Conservation (phyloP, 2,888 invertebrate genomes). For the Arenicola marina region DNA sequence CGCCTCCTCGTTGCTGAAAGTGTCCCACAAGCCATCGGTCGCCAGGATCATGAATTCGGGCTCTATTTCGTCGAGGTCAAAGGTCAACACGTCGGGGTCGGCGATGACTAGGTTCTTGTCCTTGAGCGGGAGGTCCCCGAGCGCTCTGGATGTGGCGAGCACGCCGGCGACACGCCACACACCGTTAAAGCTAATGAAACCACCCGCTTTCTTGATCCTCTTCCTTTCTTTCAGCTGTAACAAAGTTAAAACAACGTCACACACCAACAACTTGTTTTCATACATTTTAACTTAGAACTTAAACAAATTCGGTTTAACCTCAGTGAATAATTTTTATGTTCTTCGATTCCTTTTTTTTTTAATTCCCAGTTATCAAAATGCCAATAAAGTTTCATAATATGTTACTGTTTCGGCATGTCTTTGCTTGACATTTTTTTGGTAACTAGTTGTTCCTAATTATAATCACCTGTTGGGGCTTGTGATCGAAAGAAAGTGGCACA, state of each 20-base stretch:
- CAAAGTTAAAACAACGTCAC: no score
- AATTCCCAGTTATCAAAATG: no score
- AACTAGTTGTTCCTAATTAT: no score
- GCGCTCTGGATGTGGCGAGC: constrained; percentile 88
- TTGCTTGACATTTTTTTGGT: no score
- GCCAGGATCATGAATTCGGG: constrained; percentile 84
- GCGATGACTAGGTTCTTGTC: constrained; percentile 84
- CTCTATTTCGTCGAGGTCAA: constrained; percentile 79
- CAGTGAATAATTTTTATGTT: no score
- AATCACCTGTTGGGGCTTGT: constrained; percentile 89
- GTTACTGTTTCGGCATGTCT: no score
- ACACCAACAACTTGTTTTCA: no score
- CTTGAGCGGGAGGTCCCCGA: constrained; percentile 91
- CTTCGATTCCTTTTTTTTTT: no score
- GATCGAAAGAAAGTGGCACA: constrained; percentile 91
- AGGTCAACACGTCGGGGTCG: constrained; percentile 91
- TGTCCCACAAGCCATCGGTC: constrained; percentile 96
- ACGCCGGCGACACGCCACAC: constrained; percentile 97
- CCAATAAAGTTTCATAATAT: no score
- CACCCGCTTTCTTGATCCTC: constrained; percentile 92
- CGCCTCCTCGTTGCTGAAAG: constrained; percentile 93
- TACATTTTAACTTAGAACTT: no score
- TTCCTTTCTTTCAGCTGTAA: constrained; percentile 81
- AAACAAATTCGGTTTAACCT: no score
- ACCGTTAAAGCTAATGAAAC: constrained; percentile 91